Percentiles rank a stretch among this genome's conserved stretches.
These are phyloP conservation scores for Paramormyrops hopkinsi DNA, from an alignment of 2,797 vertebrate species.

Conservation along the genomic window DNA sequence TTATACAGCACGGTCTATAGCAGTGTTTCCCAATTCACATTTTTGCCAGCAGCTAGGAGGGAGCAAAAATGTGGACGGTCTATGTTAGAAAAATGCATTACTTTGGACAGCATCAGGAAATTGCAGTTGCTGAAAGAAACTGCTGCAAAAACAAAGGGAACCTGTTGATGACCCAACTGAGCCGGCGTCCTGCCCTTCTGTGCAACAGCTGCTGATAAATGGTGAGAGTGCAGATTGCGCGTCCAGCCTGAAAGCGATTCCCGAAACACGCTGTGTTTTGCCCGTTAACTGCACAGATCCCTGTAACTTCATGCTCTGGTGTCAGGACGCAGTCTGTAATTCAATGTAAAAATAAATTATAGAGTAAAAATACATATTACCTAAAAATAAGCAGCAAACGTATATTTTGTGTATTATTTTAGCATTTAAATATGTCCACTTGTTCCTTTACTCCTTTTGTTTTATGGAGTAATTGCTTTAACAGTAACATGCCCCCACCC, in stretches of 20 bases:
- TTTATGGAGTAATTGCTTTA: not conserved
- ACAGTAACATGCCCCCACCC: not conserved
- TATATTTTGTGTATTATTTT: conserved; percentile 19
- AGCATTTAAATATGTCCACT: not conserved
- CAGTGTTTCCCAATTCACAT: not conserved
- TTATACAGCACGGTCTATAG: not conserved
- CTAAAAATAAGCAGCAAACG: not conserved
- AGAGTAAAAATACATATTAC: not conserved
- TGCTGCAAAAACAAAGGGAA: not conserved
- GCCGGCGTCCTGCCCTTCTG: not conserved
- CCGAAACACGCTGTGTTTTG: not conserved
- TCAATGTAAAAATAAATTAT: not conserved
- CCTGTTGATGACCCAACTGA: not conserved
- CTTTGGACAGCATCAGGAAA: not conserved
- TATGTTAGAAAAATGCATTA: not conserved
- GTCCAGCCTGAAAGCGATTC: not conserved
- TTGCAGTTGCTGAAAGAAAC: not conserved
- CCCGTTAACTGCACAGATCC: not conserved
- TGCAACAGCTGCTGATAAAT: not conserved
- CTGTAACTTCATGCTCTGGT: not conserved
- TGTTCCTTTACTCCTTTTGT: not conserved
- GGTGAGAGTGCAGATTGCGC: not conserved
- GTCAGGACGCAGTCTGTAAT: not conserved
- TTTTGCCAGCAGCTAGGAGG: not conserved
- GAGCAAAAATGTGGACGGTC: not conserved